phyloP scores from a whole-genome alignment of 2,888 invertebrate species.

The Pasiphila rectangulata region DNA sequence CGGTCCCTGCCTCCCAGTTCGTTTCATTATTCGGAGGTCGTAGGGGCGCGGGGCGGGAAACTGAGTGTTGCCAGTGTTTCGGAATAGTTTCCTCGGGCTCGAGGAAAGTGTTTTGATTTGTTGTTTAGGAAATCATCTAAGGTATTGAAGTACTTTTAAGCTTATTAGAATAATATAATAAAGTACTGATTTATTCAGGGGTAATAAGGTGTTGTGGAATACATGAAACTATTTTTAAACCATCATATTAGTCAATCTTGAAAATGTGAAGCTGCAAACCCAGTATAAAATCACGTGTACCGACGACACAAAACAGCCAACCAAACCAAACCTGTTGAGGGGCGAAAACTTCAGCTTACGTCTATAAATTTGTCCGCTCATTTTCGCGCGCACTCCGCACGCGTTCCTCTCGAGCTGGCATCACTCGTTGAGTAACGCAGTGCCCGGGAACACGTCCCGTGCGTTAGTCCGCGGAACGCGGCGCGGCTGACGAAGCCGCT shows the following conservation, averaged over 20 bases:
- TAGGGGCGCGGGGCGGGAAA: slow-evolving; percentile 61
- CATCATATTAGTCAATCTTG: too few relatives aligned
- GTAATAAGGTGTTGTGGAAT: too few relatives aligned
- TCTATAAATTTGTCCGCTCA: slow-evolving; percentile 7
- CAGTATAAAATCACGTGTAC: background rate
- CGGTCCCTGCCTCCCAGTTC: slow-evolving; percentile 52
- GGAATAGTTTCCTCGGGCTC: slow-evolving; percentile 21
- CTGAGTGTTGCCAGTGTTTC: slow-evolving; percentile 50
- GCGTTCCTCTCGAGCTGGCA: slow-evolving; percentile 37
- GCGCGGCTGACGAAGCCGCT: slow-evolving; percentile 55
- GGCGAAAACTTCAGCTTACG: background rate
- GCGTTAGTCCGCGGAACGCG: slow-evolving; percentile 72
- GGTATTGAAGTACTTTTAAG: too few relatives aligned
- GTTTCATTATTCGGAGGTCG: slow-evolving; percentile 70
- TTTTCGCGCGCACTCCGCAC: slow-evolving; percentile 1
- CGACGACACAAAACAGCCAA: background rate
- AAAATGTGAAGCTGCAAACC: background rate
- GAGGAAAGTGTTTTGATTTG: too few relatives aligned
- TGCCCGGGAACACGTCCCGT: slow-evolving; percentile 42
- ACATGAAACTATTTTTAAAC: too few relatives aligned
- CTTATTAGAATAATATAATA: too few relatives aligned
- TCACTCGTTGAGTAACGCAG: slow-evolving; percentile 38
- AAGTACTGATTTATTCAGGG: too few relatives aligned
- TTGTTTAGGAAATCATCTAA: too few relatives aligned
- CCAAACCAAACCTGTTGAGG: slow-evolving; percentile 4